These are phyloP conservation scores for Melanchra persicariae DNA, from an alignment of 2,888 invertebrate genomes.

Conservation along the genomic window DNA sequence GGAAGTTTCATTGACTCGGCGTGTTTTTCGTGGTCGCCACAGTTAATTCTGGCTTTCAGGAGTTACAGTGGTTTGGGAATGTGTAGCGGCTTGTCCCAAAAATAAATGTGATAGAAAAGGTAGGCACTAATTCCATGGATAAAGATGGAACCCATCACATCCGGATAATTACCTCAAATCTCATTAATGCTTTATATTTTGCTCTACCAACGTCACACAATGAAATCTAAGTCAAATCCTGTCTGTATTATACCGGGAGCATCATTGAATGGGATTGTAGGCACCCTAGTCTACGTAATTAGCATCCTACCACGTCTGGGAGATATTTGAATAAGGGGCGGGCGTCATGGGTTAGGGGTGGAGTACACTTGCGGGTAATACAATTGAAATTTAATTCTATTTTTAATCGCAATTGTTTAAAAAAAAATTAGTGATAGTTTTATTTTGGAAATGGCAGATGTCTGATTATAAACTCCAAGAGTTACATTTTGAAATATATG, in stretches of 20 bases:
- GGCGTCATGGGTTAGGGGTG: slow-evolving; percentile 44
- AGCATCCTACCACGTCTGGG: slow-evolving; percentile 81
- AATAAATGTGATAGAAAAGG: no score
- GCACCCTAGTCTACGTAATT: slow-evolving; percentile 82
- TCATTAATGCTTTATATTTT: slow-evolving; percentile 17
- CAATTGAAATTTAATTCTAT: background rate
- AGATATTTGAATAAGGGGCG: slow-evolving; percentile 82
- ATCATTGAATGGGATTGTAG: slow-evolving; percentile 74
- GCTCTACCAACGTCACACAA: slow-evolving; percentile 34
- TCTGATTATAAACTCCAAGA: no score
- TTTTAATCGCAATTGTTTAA: no score
- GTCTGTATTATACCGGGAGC: slow-evolving; percentile 66
- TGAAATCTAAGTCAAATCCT: slow-evolving; percentile 58
- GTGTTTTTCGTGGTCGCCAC: no score
- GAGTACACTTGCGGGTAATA: slow-evolving; percentile 25
- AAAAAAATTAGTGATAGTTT: no score
- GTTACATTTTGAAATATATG: no score
- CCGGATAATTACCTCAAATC: slow-evolving; percentile 16
- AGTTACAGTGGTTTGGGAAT: no score
- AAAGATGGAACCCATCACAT: background rate
- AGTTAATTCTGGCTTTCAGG: no score
- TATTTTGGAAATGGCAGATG: background rate
- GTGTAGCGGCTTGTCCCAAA: no score
- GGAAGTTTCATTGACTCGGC: no score
- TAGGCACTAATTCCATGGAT: background rate